These are phyloP conservation scores for Brachypalpus laphriformis DNA, from an alignment of 2,888 invertebrate species.

Conservation along the genomic window DNA sequence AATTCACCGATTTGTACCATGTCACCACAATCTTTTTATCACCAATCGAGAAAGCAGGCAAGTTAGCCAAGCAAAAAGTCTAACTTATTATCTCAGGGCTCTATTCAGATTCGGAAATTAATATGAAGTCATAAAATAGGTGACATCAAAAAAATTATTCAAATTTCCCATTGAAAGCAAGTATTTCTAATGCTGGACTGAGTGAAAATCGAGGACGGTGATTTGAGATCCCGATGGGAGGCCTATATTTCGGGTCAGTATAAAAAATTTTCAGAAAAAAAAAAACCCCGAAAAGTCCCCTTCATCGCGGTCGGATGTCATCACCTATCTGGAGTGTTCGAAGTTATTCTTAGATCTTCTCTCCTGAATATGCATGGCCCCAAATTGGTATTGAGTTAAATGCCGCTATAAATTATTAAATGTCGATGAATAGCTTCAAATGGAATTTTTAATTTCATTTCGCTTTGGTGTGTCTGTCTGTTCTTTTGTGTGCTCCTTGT, in stretches of 20 bases:
- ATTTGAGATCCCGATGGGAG: constrained; percentile 62
- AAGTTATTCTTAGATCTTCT: constrained; percentile 11
- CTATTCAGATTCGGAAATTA: constrained; percentile 43
- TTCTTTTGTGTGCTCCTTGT: constrained; percentile 58
- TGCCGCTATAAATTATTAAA: constrained; percentile 65
- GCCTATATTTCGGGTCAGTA: constrained; percentile 27
- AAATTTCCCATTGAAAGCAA: constrained; percentile 40
- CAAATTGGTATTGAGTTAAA: constrained; percentile 46
- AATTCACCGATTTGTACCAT: not conserved
- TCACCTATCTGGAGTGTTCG: constrained; percentile 47
- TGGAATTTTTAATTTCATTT: constrained; percentile 68
- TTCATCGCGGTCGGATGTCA: constrained; percentile 35
- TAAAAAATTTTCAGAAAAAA: not conserved
- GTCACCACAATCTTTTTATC: not conserved
- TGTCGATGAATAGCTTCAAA: constrained; percentile 57
- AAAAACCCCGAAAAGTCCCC: not conserved
- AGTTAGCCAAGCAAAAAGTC: constrained; percentile 13
- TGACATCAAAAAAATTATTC: constrained; percentile 27
- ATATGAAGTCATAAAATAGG: constrained; percentile 52
- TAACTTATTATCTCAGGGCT: constrained; percentile 33
- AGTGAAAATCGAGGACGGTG: constrained; percentile 31
- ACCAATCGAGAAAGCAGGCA: constrained; percentile 12
- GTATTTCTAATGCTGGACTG: not conserved
- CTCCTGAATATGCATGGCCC: constrained; percentile 53
- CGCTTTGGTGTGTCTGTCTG: constrained; percentile 45